These are phyloP conservation scores for Aleiodes alternator DNA, from an alignment of 2,888 invertebrate genomes.

Conservation along the genomic window DNA sequence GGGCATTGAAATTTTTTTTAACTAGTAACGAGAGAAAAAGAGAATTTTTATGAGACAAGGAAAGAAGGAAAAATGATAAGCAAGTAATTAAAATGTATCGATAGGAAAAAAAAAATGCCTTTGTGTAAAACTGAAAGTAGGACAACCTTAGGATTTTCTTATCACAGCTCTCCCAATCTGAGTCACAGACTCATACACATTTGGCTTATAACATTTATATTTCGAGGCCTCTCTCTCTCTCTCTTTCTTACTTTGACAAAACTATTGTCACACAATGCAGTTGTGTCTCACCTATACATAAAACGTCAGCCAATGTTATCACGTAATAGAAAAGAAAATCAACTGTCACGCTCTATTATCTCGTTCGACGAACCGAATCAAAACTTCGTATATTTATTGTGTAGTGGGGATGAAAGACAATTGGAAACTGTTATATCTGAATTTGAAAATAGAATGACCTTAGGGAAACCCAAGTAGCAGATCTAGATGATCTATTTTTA, in stretches of 20 bases:
- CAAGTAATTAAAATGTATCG: constrained; percentile 3
- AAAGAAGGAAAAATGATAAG: too few species aligned
- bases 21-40: too few species aligned
- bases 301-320: constrained; percentile 40
- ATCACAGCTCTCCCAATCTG: constrained; percentile 7
- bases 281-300: constrained; percentile 9
- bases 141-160: constrained; percentile 22
- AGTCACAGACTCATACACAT: constrained; percentile 6
- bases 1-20: too few species aligned
- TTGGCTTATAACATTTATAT: constrained; percentile 1
- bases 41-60: too few species aligned
- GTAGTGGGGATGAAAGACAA: not conserved
- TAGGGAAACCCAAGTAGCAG: too few species aligned
- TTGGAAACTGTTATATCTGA: not conserved
- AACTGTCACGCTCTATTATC: constrained; percentile 44
- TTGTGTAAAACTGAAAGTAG: constrained; percentile 15
- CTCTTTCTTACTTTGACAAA: not conserved
- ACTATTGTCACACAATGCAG: constrained; percentile 23
- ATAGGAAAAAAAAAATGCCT: not conserved
- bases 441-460: too few species aligned
- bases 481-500: too few species aligned
- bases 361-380: constrained; percentile 43
- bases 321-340: constrained; percentile 46
- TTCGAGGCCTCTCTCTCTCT: constrained; percentile 27
- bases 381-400: constrained; percentile 3